Base-by-base conservation (phyloP, 2,113 vertebrate genomes). In the Callopanchax toddi region DNA sequence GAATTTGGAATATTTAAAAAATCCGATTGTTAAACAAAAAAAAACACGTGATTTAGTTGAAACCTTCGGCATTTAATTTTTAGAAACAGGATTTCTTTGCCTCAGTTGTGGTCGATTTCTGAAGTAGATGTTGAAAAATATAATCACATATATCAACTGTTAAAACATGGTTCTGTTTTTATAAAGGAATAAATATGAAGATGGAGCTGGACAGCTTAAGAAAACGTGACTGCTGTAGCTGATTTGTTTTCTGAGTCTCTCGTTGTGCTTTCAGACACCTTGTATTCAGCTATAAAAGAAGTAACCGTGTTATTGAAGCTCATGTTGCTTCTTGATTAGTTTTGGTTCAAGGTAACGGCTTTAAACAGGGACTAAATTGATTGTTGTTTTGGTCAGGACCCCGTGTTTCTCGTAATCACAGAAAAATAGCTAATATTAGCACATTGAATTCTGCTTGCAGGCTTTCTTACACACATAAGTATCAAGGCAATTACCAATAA, bases 371-470 rank as follows among this genome's bases (percentile, higher is more conserved):
- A 71, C 44, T 5, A 79, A 66, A 85, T 82, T 75, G 78, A 85
- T 78, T 81, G 78, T 82, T 80, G 82, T 86, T 80, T 70, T 76
- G 60, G 55, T 60, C 37, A 5, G 67, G 46, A n/a, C 25, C 8
- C 29, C 1, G 23, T 23, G 56, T 64, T 73, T 85, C 67, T 60
- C 32, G 49, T 61, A 84, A 82, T 63, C 40, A 49, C 68, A 59
- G 22, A 49, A 75, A n/a, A 51, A 10, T 51, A 29, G 66, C 82
- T 82, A 78, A 61, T 71, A 76, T 78, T 78, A 73, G 84, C 60
- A 54, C 76, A 60, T 16, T 9, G 70, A 75, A 55, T 22, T 16
- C 63, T 39, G 62, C 67, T 71, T 45, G 56, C 74, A 67, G 79
- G 45, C 65, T 51, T 39, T 21, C 18, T 13, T 23, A 53, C 59